Conservation (phyloP, 2,113 vertebrate species). For the Nesoenas mayeri region DNA sequence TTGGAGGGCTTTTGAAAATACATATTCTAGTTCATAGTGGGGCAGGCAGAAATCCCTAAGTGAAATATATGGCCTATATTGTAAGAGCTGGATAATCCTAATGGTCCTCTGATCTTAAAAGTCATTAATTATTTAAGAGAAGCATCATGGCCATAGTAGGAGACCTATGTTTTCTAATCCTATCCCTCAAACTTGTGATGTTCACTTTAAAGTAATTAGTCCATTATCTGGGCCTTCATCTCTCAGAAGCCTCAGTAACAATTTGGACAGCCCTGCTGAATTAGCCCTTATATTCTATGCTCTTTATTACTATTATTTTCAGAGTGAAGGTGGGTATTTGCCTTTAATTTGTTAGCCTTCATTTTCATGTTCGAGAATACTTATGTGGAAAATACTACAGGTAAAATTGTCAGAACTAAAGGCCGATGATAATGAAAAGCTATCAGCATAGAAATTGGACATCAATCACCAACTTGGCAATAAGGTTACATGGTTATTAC, state of each 20-base stretch:
- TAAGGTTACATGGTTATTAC: background rate
- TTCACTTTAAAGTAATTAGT: slow-evolving; percentile 41
- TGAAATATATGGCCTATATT: background rate
- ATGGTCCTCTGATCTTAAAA: slow-evolving; percentile 22
- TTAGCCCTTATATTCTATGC: background rate
- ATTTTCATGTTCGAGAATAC: background rate
- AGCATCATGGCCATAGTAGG: background rate
- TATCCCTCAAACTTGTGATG: background rate
- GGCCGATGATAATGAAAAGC: background rate
- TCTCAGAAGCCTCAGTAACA: background rate
- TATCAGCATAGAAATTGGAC: background rate
- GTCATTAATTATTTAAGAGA: slow-evolving; percentile 1
- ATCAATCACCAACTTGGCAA: background rate
- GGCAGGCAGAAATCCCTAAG: background rate
- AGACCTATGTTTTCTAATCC: slow-evolving; percentile 14
- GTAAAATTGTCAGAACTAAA: background rate
- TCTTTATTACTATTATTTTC: background rate
- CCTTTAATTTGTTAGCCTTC: background rate
- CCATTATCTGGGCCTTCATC: slow-evolving; percentile 15
- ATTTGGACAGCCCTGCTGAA: background rate
- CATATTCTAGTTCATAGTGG: background rate
- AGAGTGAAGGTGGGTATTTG: background rate
- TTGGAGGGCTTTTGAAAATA: background rate
- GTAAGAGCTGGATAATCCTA: slow-evolving; percentile 4
- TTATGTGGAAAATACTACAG: background rate